Evolutionary conservation across 37 sponge, comb jelly and placozoan species (phyloP), one percentile per base, ranked within the genome.

Genomic region (Diacarnus erythraeanus): DNA sequence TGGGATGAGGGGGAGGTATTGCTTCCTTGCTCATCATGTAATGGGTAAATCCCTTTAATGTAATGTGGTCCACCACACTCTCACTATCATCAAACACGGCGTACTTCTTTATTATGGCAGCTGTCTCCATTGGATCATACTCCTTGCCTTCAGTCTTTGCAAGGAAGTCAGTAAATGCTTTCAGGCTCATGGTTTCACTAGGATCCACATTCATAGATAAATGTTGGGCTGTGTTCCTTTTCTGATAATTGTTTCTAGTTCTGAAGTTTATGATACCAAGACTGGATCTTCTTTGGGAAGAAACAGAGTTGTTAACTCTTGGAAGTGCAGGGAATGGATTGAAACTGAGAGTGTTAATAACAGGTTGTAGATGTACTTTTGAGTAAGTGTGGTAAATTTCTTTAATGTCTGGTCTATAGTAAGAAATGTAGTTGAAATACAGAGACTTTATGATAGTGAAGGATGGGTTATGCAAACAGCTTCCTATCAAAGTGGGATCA

Each of bases 41-140:
- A 65, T 61, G 77, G 29, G 89, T 77, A 71, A 88, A 88, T 3
- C 57, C 79, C 35, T 57, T 54, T 27, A 78, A 56, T 36, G 89
- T 38, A 0, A 83, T 69, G 37, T 67, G 20, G 3, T 44, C 74
- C n/a, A n/a, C 39, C 31, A 31, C 25, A 34, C 42, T 34, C 29
- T 27, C 18, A 12, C 4, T 33, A 0, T 29, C 30, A 27, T 10
- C 2, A 41, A 74, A 22, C 2, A 37, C 40, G 42, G 78, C 86
- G 59, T 64, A 85, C 20, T 74, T 42, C 29, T 26, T 57, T 15
- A 85, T 77, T 0, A 85, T 27, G 17, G 51, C 18, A 10, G 76
- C 79, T 0, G 77, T 74, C 1, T 78, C 42, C 64, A 65, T 27
- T 0, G 83, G 38, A 26, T 69, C 71, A 5, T 44, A 38, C 1